A percentile compares a stretch with the other conserved stretches of the same genome.
Evolutionary conservation across 2,113 vertebrate species (phyloP).

Genomic region (Oncorhynchus tshawytscha): DNA sequence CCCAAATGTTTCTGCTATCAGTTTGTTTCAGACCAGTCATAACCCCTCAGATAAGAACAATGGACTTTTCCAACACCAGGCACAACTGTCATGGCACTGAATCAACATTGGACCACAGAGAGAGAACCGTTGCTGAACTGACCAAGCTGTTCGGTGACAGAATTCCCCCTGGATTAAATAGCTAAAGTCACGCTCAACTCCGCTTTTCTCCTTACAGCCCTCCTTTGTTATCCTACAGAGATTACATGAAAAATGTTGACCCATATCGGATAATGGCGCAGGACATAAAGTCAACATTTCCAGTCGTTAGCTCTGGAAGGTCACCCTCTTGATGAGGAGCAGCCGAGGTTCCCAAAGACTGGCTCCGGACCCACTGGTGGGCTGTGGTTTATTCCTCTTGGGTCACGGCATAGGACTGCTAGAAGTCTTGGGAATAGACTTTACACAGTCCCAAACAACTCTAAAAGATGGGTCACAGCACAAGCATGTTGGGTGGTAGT

Average conservation of each 20-base stretch:
- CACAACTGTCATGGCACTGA: slow-evolving; percentile 58
- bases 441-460: too few relatives aligned
- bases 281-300: slow-evolving; percentile 62
- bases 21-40: slow-evolving; percentile 17
- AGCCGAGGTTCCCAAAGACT: too few relatives aligned
- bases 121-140: slow-evolving; percentile 18
- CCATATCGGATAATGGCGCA: slow-evolving; percentile 60
- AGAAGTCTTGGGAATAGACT: too few relatives aligned
- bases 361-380: too few relatives aligned
- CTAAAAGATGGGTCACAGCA: too few relatives aligned
- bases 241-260: slow-evolving; percentile 66
- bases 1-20: slow-evolving; percentile 18
- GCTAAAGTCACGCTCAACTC: slow-evolving; percentile 27
- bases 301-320: slow-evolving; percentile 59
- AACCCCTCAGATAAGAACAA: slow-evolving; percentile 60
- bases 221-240: slow-evolving; percentile 55
- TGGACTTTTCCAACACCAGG: slow-evolving; percentile 38
- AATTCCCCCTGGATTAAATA: slow-evolving; percentile 49
- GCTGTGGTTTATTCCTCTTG: too few relatives aligned
- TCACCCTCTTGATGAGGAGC: slow-evolving; percentile 16
- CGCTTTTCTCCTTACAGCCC: slow-evolving; percentile 35
- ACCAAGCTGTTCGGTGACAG: slow-evolving; percentile 24
- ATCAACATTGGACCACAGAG: slow-evolving; percentile 47
- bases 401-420: too few relatives aligned
- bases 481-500: too few relatives aligned